Evolutionary conservation across 2,113 vertebrate species (phyloP).

Genomic region (Chionis minor): DNA sequence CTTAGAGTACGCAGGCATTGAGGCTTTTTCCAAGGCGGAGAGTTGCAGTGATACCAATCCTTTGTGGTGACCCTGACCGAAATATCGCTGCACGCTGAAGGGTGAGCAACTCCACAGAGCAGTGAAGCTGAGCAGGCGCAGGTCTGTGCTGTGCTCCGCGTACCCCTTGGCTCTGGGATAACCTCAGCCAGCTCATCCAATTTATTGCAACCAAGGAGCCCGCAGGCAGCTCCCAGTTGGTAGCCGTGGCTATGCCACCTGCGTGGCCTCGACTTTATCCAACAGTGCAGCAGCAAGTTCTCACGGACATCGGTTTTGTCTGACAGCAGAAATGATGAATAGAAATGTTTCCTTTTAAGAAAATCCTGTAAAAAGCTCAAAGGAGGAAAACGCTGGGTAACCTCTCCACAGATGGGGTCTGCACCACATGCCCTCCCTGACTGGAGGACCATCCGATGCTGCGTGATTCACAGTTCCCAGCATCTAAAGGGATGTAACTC

Average conservation of each 20-base stretch:
- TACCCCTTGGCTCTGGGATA: background rate
- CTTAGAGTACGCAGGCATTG: background rate
- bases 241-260: accelerated
- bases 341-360: background rate
- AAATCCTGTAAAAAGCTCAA: background rate
- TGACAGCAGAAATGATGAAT: background rate
- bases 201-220: background rate
- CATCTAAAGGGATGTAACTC: background rate
- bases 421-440: background rate
- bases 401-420: background rate
- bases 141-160: background rate
- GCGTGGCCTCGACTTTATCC: background rate
- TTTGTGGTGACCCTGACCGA: background rate
- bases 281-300: background rate
- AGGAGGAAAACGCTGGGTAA: background rate
- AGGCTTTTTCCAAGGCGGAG: background rate
- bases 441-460: no score
- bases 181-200: background rate
- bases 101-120: background rate
- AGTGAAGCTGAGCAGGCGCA: background rate
- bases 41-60: background rate
- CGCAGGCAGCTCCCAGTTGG: background rate
- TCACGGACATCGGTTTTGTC: background rate
- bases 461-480: background rate
- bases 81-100: background rate